Conservation (phyloP, 2,113 vertebrate species). For the Antigone vipio region DNA sequence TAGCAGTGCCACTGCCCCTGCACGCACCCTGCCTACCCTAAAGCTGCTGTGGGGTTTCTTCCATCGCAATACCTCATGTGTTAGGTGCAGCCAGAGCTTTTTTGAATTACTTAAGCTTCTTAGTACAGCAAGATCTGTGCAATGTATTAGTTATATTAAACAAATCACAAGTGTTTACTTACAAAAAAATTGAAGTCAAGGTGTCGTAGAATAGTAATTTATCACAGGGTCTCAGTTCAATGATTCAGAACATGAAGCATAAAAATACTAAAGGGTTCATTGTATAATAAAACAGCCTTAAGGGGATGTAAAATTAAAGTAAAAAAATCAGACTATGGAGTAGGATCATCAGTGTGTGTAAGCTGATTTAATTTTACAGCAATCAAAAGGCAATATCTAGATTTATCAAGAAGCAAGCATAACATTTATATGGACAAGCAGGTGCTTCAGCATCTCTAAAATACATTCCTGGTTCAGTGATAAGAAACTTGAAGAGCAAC, state of each 20-base stretch:
- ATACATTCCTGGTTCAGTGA: background rate
- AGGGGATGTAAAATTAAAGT: background rate
- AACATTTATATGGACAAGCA: background rate
- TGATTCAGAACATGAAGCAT: constrained; percentile 14
- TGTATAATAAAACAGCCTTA: background rate
- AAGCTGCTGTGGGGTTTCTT: background rate
- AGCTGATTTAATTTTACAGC: background rate
- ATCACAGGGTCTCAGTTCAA: constrained; percentile 38
- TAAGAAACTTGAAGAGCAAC: background rate
- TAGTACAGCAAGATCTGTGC: background rate
- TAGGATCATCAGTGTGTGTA: background rate
- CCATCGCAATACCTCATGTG: background rate
- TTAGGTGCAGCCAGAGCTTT: background rate
- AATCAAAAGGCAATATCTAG: background rate
- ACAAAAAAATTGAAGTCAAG: constrained; percentile 44
- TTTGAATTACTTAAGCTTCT: background rate
- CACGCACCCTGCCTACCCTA: background rate
- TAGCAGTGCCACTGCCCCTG: background rate
- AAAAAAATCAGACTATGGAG: background rate
- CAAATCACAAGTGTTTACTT: constrained; percentile 51
- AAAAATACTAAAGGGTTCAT: background rate
- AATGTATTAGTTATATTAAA: constrained; percentile 39
- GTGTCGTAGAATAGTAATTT: constrained; percentile 42
- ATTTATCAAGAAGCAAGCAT: background rate
- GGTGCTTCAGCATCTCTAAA: background rate